Percentiles rank a stretch among this genome's conserved stretches.
Conservation (phyloP, 2,888 invertebrate genomes). For the Cartodere bifasciata region DNA sequence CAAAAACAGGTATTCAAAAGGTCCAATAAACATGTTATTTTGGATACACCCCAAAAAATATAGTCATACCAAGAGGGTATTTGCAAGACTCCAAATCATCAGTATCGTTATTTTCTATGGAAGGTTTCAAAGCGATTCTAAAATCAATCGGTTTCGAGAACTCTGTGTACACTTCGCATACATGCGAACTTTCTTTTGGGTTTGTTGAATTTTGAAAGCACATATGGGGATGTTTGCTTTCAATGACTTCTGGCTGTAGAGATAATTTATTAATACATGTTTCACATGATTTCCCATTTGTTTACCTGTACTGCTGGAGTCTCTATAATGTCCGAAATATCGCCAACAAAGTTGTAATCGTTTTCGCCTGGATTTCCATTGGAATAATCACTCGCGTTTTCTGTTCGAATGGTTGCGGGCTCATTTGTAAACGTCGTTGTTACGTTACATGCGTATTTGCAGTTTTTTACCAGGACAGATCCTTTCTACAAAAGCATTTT, state of each 20-base stretch:
- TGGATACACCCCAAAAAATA: background rate
- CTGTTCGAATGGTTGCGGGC: conserved; percentile 10
- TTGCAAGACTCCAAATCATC: conserved; percentile 46
- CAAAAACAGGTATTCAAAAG: conserved; percentile 5
- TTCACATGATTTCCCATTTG: background rate
- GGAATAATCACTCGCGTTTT: too few relatives aligned
- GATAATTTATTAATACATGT: background rate
- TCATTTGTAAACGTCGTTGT: conserved; percentile 20
- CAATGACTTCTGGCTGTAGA: background rate
- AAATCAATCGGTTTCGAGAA: conserved; percentile 40
- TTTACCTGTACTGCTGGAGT: too few relatives aligned
- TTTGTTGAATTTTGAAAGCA: conserved; percentile 35
- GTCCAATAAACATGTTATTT: background rate
- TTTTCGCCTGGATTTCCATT: conserved; percentile 6
- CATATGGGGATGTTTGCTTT: conserved; percentile 39
- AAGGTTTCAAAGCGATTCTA: conserved; percentile 40
- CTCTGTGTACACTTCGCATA: conserved; percentile 50
- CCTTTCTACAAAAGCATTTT: conserved; percentile 40
- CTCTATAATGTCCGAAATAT: too few relatives aligned
- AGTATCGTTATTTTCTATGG: conserved; percentile 34
- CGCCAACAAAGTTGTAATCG: too few relatives aligned
- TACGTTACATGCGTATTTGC: conserved; percentile 52
- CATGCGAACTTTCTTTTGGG: conserved; percentile 21
- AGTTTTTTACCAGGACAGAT: conserved; percentile 50
- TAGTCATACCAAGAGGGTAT: conserved; percentile 43